These are phyloP conservation scores for Benthosema pterotum DNA, from an alignment of 2,797 vertebrate genomes.

Conservation along the genomic window DNA sequence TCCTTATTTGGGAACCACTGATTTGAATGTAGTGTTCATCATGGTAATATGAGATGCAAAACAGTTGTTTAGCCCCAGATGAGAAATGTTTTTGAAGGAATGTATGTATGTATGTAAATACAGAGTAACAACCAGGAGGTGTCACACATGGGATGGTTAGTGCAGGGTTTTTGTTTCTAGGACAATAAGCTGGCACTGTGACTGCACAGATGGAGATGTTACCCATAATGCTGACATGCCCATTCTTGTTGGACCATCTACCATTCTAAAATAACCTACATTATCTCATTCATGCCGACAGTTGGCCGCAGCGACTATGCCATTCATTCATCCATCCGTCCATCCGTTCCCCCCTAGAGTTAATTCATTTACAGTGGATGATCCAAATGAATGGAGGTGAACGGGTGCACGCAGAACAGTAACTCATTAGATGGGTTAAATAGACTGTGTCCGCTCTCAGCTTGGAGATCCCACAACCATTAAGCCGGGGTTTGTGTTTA, in stretches of 20 bases:
- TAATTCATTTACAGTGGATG: constrained; percentile 54
- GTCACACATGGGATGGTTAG: too few species aligned
- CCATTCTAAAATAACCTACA: constrained; percentile 13
- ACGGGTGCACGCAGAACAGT: constrained; percentile 10
- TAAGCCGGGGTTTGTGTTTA: constrained; percentile 25
- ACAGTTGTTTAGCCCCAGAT: too few species aligned
- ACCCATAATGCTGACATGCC: constrained; percentile 2
- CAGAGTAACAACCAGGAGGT: too few species aligned
- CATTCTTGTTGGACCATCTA: constrained; percentile 40
- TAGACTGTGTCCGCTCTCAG: constrained; percentile 35
- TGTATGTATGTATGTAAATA: too few species aligned
- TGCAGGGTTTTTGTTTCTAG: too few species aligned
- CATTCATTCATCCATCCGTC: constrained; percentile 26
- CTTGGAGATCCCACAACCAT: constrained; percentile 21
- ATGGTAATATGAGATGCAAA: too few species aligned
- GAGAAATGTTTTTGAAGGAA: too few species aligned
- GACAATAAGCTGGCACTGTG: too few species aligned
- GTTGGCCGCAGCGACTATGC: constrained; percentile 13
- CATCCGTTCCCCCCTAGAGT: neutral
- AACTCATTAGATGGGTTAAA: constrained; percentile 51
- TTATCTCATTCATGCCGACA: constrained; percentile 28
- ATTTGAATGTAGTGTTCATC: too few species aligned
- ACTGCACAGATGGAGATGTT: too few species aligned
- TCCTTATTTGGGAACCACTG: too few species aligned
- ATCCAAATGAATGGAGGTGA: constrained; percentile 43